Percentiles rank a stretch among this genome's conserved stretches.
These are phyloP conservation scores for Acropora yongei DNA, from an alignment of 64 coral and sea anemone genomes.

Conservation along the genomic window DNA sequence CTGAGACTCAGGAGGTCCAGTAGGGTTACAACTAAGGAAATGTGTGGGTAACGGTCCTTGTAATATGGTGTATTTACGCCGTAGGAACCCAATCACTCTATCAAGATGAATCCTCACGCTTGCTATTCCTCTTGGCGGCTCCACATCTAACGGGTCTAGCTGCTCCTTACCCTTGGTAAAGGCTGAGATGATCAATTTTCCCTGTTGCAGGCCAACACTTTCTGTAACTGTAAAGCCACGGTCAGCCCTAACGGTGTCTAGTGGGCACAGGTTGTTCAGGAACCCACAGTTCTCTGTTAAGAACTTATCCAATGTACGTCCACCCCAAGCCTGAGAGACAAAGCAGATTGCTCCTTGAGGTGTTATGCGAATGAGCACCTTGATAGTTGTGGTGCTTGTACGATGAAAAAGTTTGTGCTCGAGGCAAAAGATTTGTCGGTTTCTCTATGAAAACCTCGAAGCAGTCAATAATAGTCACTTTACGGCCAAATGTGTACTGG, in stretches of 20 bases:
- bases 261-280: not conserved
- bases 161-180: not conserved
- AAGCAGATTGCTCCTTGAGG: no score
- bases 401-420: not conserved
- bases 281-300: conserved; percentile 5
- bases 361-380: no score
- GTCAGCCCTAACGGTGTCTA: not conserved
- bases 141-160: not conserved
- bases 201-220: not conserved
- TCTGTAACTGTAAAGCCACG: conserved; percentile 10
- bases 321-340: no score
- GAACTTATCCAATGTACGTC: not conserved
- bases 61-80: no score
- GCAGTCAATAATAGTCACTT: not conserved
- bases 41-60: not conserved
- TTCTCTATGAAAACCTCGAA: conserved; percentile 12
- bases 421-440: not conserved
- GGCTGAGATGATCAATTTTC: not conserved
- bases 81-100: not conserved
- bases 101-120: not conserved
- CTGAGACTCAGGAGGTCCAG: conserved; percentile 1
- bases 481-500: not conserved
- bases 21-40: conserved; percentile 7
- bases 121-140: not conserved
- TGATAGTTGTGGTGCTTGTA: no score